phyloP scores from a whole-genome alignment of 2,113 vertebrate genomes.

The Caretta caretta region DNA sequence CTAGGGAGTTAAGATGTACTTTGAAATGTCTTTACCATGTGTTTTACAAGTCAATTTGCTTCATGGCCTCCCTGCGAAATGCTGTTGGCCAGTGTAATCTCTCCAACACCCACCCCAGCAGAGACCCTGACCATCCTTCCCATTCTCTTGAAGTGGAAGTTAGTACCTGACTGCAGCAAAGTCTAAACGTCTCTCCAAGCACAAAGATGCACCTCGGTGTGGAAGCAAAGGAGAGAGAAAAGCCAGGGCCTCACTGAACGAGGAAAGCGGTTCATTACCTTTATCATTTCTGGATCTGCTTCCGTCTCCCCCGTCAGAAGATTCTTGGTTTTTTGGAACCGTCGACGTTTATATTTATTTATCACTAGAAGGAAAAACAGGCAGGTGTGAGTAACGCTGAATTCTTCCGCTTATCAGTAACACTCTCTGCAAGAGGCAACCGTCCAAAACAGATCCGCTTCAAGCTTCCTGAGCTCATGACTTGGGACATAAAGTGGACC shows the following conservation, averaged over 20 bases:
- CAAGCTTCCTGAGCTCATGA: neutral
- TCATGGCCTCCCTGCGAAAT: neutral
- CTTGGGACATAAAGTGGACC: neutral
- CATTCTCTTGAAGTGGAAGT: neutral
- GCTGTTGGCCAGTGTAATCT: neutral
- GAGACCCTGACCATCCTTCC: neutral
- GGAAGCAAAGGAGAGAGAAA: neutral
- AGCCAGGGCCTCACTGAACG: neutral
- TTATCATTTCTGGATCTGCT: constrained; percentile 95
- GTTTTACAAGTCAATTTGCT: neutral
- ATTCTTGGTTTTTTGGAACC: constrained; percentile 96
- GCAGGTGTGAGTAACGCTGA: fast-evolving
- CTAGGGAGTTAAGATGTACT: neutral
- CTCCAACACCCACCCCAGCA: neutral
- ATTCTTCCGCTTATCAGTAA: neutral
- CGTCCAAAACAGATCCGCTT: neutral
- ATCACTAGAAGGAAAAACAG: constrained; percentile 82
- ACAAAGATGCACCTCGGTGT: neutral
- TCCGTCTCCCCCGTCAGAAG: constrained; percentile 94
- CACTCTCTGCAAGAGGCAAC: neutral
- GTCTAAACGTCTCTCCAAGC: neutral
- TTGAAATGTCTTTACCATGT: neutral
- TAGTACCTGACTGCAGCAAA: neutral
- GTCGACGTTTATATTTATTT: constrained; percentile 94
- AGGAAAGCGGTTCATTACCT: constrained; percentile 72